Conservation (phyloP, 2,113 vertebrate species). For the Archilochus colubris region DNA sequence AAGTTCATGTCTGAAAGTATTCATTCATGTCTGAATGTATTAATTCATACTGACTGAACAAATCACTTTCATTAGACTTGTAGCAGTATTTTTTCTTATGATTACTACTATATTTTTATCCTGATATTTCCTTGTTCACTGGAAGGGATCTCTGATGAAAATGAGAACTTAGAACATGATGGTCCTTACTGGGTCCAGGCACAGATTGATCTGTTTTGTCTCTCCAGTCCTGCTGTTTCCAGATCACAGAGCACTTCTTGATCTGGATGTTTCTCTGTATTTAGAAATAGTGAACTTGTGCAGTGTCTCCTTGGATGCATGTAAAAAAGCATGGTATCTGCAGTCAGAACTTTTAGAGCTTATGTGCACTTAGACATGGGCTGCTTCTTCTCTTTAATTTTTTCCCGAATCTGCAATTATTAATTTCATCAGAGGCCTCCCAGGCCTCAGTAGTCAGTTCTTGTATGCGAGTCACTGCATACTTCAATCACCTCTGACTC, state of each 20-base stretch:
- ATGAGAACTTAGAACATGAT: background rate
- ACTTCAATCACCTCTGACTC: background rate
- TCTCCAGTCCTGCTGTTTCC: background rate
- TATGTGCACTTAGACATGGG: background rate
- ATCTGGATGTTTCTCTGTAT: background rate
- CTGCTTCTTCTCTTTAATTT: accelerated
- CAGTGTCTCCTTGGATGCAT: background rate
- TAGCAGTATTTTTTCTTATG: background rate
- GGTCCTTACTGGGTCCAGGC: background rate
- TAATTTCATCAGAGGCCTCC: background rate
- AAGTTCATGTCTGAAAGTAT: background rate
- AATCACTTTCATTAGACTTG: background rate
- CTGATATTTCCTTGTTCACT: background rate
- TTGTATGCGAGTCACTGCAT: background rate
- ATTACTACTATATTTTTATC: background rate
- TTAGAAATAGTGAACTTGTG: background rate
- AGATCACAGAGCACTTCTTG: background rate
- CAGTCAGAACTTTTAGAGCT: background rate
- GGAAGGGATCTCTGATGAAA: background rate
- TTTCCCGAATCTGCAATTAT: accelerated
- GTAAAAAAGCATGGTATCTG: background rate
- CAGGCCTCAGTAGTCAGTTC: accelerated
- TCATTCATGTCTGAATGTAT: background rate
- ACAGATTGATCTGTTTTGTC: background rate
- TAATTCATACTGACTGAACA: background rate